Evolutionary conservation across 1,140 invertebrate species (phyloP).

Genomic region (Ganaspis sp.): DNA sequence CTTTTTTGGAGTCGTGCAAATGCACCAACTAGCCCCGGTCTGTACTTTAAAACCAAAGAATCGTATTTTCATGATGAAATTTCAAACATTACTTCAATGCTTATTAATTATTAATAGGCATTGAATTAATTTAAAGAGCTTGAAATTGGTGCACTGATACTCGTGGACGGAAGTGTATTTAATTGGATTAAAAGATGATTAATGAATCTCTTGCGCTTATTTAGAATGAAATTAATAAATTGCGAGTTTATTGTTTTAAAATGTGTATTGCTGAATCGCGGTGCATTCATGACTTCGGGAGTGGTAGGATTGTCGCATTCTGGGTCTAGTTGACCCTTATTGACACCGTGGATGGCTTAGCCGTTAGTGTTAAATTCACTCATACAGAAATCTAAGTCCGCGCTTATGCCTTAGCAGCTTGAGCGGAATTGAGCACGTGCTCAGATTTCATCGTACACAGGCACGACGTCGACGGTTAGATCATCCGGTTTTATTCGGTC

Average conservation of each 20-base stretch:
- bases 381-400: slow-evolving; percentile 74
- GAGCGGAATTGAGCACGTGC: slow-evolving; percentile 73
- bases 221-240: not conserved
- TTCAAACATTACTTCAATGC: too few relatives aligned
- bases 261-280: slow-evolving; percentile 42
- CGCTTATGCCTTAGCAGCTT: slow-evolving; percentile 65
- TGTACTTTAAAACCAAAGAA: too few relatives aligned
- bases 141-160: too few relatives aligned
- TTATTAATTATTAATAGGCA: too few relatives aligned
- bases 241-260: not conserved
- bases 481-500: slow-evolving; percentile 66
- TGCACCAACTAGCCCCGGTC: too few relatives aligned
- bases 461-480: slow-evolving; percentile 65
- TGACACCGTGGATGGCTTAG: slow-evolving; percentile 75
- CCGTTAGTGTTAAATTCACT: slow-evolving; percentile 74
- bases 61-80: too few relatives aligned
- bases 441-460: slow-evolving; percentile 72
- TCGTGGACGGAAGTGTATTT: too few relatives aligned
- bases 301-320: slow-evolving; percentile 75
- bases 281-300: slow-evolving; percentile 56
- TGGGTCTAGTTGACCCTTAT: slow-evolving; percentile 75
- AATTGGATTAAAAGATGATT: too few relatives aligned
- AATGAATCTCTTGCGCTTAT: too few relatives aligned
- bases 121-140: too few relatives aligned
- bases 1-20: too few relatives aligned